Conservation (phyloP, 2,113 vertebrate genomes). For the Mola mola region DNA sequence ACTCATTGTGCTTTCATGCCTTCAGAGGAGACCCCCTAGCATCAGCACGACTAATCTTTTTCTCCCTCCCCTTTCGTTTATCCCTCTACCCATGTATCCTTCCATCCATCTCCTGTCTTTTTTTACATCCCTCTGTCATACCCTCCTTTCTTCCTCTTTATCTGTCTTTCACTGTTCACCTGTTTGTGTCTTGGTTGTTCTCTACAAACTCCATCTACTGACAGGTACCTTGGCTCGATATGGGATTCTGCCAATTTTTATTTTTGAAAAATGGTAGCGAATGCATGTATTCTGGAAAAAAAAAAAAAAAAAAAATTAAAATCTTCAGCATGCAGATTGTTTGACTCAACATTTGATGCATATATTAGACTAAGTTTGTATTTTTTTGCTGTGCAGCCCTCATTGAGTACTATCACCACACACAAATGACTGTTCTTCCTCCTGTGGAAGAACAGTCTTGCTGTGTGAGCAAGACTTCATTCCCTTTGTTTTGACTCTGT, state of each 20-base stretch:
- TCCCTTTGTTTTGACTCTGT: slow-evolving; percentile 15
- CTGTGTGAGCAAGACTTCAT: slow-evolving; percentile 8
- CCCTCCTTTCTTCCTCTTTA: no score
- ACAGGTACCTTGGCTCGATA: no score
- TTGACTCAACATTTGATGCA: no score
- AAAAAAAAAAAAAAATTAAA: no score
- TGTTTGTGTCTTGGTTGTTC: no score
- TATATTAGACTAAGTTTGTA: neutral
- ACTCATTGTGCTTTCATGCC: slow-evolving; percentile 56
- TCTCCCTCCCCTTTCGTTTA: slow-evolving; percentile 16
- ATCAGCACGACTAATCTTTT: slow-evolving; percentile 45
- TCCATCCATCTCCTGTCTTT: slow-evolving; percentile 6
- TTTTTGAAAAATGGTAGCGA: no score
- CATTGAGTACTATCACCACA: neutral
- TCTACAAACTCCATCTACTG: no score
- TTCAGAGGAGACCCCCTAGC: slow-evolving; percentile 43
- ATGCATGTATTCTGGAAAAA: no score
- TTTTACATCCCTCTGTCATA: slow-evolving; percentile 3
- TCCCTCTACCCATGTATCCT: slow-evolving; percentile 5
- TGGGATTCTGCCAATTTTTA: no score
- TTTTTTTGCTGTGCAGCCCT: neutral
- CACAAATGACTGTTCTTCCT: slow-evolving; percentile 21
- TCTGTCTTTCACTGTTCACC: no score
- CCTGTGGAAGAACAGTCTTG: slow-evolving; percentile 36
- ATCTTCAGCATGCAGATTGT: no score